Conservation (phyloP, 2,113 vertebrate species). For the Alouatta palliata region DNA sequence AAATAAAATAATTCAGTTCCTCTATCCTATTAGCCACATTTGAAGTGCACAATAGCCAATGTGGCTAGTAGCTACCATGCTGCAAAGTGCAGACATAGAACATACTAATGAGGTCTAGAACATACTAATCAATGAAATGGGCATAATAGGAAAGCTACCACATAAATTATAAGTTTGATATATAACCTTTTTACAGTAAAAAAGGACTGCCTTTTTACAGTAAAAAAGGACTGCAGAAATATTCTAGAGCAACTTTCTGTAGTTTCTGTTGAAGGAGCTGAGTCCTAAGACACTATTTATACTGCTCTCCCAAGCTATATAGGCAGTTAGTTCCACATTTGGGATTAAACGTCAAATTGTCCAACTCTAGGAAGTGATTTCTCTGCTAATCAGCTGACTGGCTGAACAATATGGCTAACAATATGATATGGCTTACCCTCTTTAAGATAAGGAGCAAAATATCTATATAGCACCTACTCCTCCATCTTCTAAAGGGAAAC, state of each 20-base stretch:
- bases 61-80: not conserved
- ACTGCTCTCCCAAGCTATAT: not conserved
- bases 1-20: not conserved
- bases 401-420: not conserved
- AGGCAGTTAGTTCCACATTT: not conserved
- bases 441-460: not conserved
- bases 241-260: not conserved
- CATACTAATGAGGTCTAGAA: not conserved
- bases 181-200: not conserved
- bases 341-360: not conserved
- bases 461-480: not conserved
- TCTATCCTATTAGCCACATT: not conserved
- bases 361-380: not conserved
- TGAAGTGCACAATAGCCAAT: not conserved
- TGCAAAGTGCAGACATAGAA: not conserved
- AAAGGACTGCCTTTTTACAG: not conserved
- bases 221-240: not conserved
- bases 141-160: not conserved
- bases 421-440: not conserved
- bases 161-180: not conserved
- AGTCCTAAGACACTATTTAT: not conserved
- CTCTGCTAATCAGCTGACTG: not conserved
- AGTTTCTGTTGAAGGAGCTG: not conserved
- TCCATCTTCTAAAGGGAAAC: not conserved
- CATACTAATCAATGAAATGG: not conserved